These are phyloP conservation scores for Nannoperca australis DNA, from an alignment of 2,797 vertebrate genomes.

Conservation along the genomic window DNA sequence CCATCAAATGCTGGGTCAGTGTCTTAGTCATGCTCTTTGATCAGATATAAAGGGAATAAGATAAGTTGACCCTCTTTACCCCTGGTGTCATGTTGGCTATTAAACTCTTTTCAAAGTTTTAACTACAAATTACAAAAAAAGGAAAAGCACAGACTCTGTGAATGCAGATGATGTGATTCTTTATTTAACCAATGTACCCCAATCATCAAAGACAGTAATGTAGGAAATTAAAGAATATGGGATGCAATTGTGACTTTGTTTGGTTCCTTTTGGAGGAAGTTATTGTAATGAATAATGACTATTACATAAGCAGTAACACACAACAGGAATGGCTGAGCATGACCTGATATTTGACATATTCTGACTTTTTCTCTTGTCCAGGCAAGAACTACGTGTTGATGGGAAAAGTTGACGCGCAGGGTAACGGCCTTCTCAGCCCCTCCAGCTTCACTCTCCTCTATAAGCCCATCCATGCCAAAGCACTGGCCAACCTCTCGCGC, in stretches of 20 bases:
- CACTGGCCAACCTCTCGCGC: slow-evolving; percentile 83
- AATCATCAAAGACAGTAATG: background rate
- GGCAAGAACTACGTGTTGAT: slow-evolving; percentile 91
- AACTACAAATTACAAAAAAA: background rate
- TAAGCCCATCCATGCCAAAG: slow-evolving; percentile 86
- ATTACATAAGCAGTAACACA: background rate
- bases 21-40: background rate
- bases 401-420: slow-evolving; percentile 85
- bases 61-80: too few relatives aligned
- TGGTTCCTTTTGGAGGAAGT: background rate
- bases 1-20: background rate
- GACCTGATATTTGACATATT: background rate
- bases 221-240: background rate
- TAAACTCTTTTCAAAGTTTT: too few relatives aligned
- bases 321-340: too few relatives aligned
- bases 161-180: slow-evolving; percentile 41
- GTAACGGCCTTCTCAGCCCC: slow-evolving; percentile 84
- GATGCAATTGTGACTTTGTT: background rate
- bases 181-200: slow-evolving; percentile 3
- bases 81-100: background rate
- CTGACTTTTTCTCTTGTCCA: slow-evolving; percentile 55
- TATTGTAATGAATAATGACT: background rate
- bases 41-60: too few relatives aligned
- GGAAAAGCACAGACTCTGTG: background rate
- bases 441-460: slow-evolving; percentile 89